Evolutionary conservation across 1,140 invertebrate species (phyloP).

Genomic region (Zaprionus vittiger): DNA sequence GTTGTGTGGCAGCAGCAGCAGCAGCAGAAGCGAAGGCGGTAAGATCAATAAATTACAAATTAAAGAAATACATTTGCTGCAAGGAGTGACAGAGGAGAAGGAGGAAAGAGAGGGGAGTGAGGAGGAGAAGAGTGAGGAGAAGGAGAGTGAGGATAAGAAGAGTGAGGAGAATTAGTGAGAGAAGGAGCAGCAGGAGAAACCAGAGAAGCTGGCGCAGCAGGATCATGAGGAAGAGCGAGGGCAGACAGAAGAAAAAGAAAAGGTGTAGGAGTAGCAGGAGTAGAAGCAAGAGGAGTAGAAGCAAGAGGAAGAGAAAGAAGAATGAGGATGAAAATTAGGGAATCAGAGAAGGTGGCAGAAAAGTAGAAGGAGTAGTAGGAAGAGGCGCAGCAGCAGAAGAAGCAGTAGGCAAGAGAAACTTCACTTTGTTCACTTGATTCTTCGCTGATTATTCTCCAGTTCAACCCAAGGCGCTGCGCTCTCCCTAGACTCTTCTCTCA

Average conservation of each 20-base stretch:
- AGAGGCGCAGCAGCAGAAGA: no score
- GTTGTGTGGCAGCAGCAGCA: slow-evolving; percentile 22
- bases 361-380: no score
- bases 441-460: background rate
- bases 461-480: background rate
- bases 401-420: background rate
- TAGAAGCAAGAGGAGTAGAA: no score
- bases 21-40: background rate
- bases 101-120: background rate
- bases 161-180: no score
- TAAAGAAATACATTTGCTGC: slow-evolving; percentile 78
- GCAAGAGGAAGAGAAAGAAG: no score
- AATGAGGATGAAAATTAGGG: background rate
- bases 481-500: background rate
- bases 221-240: no score
- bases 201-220: background rate
- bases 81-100: background rate
- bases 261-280: background rate
- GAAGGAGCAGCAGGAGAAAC: background rate
- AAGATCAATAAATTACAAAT: slow-evolving; percentile 82
- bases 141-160: no score
- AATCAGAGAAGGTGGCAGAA: no score
- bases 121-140: no score
- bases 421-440: background rate
- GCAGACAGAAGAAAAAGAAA: no score